Evolutionary conservation across 2,888 invertebrate genomes (phyloP).

Genomic region (Mesodorylaimus sp.): DNA sequence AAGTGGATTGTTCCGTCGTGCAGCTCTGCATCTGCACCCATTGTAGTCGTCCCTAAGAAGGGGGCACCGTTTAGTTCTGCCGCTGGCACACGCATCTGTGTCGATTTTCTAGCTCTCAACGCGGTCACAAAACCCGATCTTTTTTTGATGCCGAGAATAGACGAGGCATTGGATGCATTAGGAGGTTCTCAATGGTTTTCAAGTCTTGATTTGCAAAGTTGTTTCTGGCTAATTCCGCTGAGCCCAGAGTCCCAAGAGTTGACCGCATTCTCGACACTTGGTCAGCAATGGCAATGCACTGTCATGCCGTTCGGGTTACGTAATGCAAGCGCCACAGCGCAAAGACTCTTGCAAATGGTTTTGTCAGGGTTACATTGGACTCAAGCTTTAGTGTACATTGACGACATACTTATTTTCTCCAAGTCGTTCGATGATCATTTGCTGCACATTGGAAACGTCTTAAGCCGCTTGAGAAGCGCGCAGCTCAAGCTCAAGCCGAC

Average conservation of each 20-base stretch:
- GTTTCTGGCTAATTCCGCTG: conserved; percentile 14
- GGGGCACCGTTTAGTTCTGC: too few relatives aligned
- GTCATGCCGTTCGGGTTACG: conserved; percentile 19
- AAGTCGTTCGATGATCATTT: conserved; percentile 14
- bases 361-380: conserved; percentile 14
- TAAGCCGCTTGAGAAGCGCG: conserved; percentile 4
- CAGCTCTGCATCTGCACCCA: too few relatives aligned
- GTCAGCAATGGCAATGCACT: conserved; percentile 17
- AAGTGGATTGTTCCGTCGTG: too few relatives aligned
- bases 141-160: conserved; percentile 12
- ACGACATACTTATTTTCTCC: conserved; percentile 17
- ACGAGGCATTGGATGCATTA: conserved; percentile 11
- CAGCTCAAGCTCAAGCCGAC: conserved; percentile 17
- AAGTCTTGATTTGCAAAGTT: conserved; percentile 12
- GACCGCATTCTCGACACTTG: conserved; percentile 15
- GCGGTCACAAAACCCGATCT: conserved; percentile 12
- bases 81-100: too few relatives aligned
- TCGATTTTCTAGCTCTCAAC: conserved; percentile 16
- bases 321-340: conserved; percentile 16
- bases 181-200: conserved; percentile 8
- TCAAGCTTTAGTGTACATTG: conserved; percentile 15
- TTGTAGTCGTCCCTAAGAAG: too few relatives aligned
- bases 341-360: conserved; percentile 16
- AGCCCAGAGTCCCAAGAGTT: conserved; percentile 12
- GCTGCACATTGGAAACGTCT: conserved; percentile 15